Evolutionary conservation across 2,113 vertebrate species (phyloP), one percentile per base, ranked within the genome.

Genomic region (Tragelaphus scriptus): DNA sequence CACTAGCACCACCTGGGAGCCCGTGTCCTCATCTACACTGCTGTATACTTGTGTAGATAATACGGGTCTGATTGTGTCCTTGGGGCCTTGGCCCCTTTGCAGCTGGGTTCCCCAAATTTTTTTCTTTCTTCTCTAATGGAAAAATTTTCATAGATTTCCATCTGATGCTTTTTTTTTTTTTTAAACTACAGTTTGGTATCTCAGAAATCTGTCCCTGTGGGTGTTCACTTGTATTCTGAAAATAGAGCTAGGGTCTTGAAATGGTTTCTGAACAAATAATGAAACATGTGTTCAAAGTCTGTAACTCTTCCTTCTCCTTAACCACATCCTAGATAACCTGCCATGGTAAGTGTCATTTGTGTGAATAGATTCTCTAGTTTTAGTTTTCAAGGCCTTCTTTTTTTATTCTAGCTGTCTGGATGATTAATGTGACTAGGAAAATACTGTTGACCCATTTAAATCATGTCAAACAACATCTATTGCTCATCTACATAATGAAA

Each of bases 361-460:
- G 92, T 97, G 97, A 98, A 95, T 88, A 97, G 86, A 97, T 98
- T 97, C 98, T 97, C 97, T 98, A 97, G 97, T 82, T 98, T 97
- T 98, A 82, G 93, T 98, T 98, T 98, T 97, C 96, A 98, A 91
- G 89, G 58, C 26, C 65, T 80, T 53, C 36, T 91, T 86, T 96
- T 93, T 93, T 91, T 51, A 91, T 53, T 97, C 77, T 98, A 95
- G 95, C 98, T 99, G 98, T 99, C 98, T 96, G 96, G 98, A 96
- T 99, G 98, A 99, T 99, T 98, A 99, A 99, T 98, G 98, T 97
- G 98, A 98, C 96, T 98, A 98, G 98, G 98, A 99, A 99, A 99
- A 98, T 98, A 99, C 98, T 99, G 98, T 98, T 99, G 99, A 99
- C 98, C 99, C 98, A 99, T 98, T 99, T 98, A 99, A 99, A 99